phyloP scores from a whole-genome alignment of 2,113 vertebrate species.

The Tachysurus fulvidraco region DNA sequence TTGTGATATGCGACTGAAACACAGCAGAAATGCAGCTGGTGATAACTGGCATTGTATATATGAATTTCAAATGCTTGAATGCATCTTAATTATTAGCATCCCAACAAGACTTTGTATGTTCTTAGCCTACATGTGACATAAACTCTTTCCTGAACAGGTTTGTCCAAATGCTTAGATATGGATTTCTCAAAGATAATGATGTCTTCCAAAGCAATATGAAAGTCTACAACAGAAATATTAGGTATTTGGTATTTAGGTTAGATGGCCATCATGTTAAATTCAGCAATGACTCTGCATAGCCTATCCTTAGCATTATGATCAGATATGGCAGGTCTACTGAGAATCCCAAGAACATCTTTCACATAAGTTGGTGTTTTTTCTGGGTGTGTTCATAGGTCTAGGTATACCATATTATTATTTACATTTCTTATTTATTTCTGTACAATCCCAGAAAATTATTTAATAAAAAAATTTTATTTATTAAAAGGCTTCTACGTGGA shows the following conservation, averaged over 20 bases:
- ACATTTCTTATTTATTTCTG: not conserved
- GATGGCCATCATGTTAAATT: not conserved
- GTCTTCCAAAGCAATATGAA: too few species aligned
- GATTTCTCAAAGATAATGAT: not conserved
- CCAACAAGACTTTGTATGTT: not conserved
- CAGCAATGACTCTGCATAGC: not conserved
- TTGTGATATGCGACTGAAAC: too few species aligned
- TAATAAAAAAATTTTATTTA: too few species aligned
- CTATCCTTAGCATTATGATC: not conserved
- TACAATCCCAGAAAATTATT: not conserved
- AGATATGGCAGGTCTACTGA: not conserved
- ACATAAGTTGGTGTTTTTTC: not conserved
- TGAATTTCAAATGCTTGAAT: not conserved
- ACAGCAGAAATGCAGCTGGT: not conserved
- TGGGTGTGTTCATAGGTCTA: not conserved
- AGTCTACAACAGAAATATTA: not conserved
- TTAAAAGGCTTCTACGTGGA: not conserved
- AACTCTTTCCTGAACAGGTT: not conserved
- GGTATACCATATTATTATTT: not conserved
- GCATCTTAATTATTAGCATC: not conserved
- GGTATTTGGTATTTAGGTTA: too few species aligned
- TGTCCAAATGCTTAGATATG: not conserved
- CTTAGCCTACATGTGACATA: not conserved
- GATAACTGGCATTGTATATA: not conserved
- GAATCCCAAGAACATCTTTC: not conserved